Evolutionary conservation across 2,797 vertebrate species (phyloP), one percentile per base, ranked within the genome.

Genomic region (Peromyscus aztecus): DNA sequence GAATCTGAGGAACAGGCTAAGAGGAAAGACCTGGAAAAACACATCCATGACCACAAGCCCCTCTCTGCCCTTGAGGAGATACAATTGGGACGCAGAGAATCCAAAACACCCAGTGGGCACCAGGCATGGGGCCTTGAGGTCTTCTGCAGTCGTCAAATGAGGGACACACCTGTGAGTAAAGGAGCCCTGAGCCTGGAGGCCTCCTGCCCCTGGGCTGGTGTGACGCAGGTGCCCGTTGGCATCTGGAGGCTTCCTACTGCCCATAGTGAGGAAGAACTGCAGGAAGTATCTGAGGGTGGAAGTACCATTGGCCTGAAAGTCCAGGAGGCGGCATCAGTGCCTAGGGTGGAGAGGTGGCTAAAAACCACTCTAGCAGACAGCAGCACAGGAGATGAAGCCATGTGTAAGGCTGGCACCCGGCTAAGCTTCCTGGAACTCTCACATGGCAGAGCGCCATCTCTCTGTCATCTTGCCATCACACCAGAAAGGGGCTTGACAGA

Each of bases 321-420:
- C 0, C 7, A 81, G 11, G 67, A 90, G 40, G 77, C 7, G 2
- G 2, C 12, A 19, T 19, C 23, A 12, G 49, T 31, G 59, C 59
- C 37, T 46, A 55, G 76, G 34, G 24, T 49, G 21, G 80, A 73
- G 63, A 55, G 46, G 27, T 59, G 59, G 55, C 76, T 27, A 9
- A 34, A 59, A 73, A 34, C 14, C 37, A 17, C 37, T 52, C 77
- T 16, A 82, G 37, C 61, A 43, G 73, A 80, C 21, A 40, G 23
- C 40, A 29, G 46, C 52, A 21, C 1, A 61, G 16, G 16, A 29
- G 75, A 27, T 43, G 69, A 63, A 52, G 11, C 14, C 65, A 55
- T 23, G 1, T 19, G 0, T 40, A 27, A 67, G 67, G 40, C 0
- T 34, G 55, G n/a, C 43, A 23, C 67, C 1, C 0, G 4, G 29